Evolutionary conservation across 2,888 invertebrate species (phyloP).

Genomic region (Chorisops tibialis): DNA sequence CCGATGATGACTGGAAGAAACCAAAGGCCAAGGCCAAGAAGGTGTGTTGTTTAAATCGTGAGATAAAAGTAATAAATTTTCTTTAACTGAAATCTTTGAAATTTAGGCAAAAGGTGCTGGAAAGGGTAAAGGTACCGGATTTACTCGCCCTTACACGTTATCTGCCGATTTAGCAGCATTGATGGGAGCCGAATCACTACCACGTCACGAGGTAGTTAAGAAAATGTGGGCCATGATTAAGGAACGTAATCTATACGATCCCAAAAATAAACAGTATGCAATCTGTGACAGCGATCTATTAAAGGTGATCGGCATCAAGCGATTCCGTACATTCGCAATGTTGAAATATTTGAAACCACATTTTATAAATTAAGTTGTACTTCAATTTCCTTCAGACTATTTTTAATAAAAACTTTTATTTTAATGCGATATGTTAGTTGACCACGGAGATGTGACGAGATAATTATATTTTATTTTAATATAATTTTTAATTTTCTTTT

Average conservation of each 20-base stretch:
- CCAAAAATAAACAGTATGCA: constrained; percentile 91
- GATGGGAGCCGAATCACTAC: constrained; percentile 73
- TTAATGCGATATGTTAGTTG: too few species aligned
- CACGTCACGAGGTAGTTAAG: constrained; percentile 86
- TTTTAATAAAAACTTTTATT: not conserved
- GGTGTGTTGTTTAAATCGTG: constrained; percentile 29
- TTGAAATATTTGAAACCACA: constrained; percentile 93
- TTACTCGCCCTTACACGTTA: constrained; percentile 78
- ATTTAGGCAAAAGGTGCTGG: constrained; percentile 42
- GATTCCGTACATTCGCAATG: constrained; percentile 95
- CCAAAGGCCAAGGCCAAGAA: constrained; percentile 50
- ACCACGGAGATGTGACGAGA: too few species aligned
- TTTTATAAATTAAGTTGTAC: constrained; percentile 53
- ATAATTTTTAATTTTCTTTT: too few species aligned
- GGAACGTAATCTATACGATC: constrained; percentile 84
- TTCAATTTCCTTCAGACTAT: not conserved
- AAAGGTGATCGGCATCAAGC: constrained; percentile 86
- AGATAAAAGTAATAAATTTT: too few species aligned
- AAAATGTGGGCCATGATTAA: constrained; percentile 88
- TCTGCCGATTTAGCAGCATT: constrained; percentile 82
- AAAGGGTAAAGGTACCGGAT: constrained; percentile 67
- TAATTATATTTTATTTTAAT: too few species aligned
- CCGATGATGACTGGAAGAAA: constrained; percentile 67
- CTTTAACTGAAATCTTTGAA: too few species aligned
- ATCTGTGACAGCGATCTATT: constrained; percentile 87